Percentiles rank a stretch among this genome's conserved stretches.
These are phyloP conservation scores for Nipponia nippon DNA, from an alignment of 2,113 vertebrate genomes.

Conservation along the genomic window DNA sequence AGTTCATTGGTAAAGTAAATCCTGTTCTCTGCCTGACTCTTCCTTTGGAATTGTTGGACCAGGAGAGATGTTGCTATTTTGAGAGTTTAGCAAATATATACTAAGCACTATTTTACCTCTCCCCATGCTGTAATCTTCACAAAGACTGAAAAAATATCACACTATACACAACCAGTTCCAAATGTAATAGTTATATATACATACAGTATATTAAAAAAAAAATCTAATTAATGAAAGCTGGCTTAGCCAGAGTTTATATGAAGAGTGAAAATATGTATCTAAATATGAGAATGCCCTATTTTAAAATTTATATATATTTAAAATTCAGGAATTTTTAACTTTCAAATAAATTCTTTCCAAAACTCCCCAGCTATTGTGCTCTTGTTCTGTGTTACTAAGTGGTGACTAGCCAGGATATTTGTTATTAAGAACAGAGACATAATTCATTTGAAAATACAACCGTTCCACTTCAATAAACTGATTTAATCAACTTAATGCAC, in stretches of 20 bases:
- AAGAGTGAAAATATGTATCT: not conserved
- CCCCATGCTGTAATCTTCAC: not conserved
- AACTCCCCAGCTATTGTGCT: not conserved
- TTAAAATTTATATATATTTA: not conserved
- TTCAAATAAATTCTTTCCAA: not conserved
- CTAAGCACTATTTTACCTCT: not conserved
- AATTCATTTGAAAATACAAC: not conserved
- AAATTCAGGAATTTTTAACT: not conserved
- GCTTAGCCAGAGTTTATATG: not conserved
- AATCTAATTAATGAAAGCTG: not conserved
- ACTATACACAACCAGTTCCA: not conserved
- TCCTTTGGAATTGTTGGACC: not conserved
- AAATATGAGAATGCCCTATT: not conserved
- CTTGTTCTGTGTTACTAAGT: not conserved
- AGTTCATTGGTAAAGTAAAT: not conserved
- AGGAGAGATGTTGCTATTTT: not conserved
- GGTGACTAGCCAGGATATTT: not conserved
- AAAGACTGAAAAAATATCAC: not conserved
- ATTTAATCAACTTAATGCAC: not conserved
- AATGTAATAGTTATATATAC: not conserved
- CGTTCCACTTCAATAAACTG: not conserved
- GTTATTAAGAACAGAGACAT: not conserved
- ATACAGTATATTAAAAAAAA: not conserved
- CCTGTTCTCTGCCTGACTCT: not conserved
- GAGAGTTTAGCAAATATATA: not conserved